These are phyloP conservation scores for Myocastor coypus DNA, from an alignment of 2,113 vertebrate species.

Conservation along the genomic window DNA sequence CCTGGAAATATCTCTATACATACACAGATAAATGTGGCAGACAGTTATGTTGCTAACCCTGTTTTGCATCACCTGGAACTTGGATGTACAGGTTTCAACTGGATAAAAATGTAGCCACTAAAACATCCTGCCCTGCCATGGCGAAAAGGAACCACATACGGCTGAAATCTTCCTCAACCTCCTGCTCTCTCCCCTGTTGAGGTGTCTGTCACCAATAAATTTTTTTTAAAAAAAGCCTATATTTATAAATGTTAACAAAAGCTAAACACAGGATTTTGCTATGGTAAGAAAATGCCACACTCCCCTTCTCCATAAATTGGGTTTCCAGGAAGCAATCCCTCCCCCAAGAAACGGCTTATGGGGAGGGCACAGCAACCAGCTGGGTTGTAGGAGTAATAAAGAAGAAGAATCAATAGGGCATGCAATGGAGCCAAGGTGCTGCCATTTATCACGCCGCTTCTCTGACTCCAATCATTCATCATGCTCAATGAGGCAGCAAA, in stretches of 20 bases:
- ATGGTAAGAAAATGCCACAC: conserved; percentile 89
- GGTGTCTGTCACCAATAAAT: conserved; percentile 46
- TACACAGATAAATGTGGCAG: conserved; percentile 53
- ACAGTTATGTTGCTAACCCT: conserved; percentile 74
- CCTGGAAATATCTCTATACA: conserved; percentile 81
- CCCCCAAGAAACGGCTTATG: conserved; percentile 93
- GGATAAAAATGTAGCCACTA: conserved; percentile 71
- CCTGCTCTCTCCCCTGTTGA: conserved; percentile 28
- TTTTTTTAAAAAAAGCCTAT: conserved; percentile 79
- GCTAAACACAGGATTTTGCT: conserved; percentile 88
- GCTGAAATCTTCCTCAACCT: conserved; percentile 50
- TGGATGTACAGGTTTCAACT: conserved; percentile 75
- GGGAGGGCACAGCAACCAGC: conserved; percentile 99
- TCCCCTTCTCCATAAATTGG: conserved; percentile 93
- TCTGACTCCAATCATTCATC: conserved; percentile 99
- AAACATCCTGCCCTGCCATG: conserved; percentile 73
- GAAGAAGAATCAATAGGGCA: conserved; percentile 99
- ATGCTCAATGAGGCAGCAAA: conserved; percentile 99
- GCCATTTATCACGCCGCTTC: conserved; percentile 99
- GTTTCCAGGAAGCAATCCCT: conserved; percentile 94
- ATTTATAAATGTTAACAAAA: conserved; percentile 92
- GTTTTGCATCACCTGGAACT: conserved; percentile 79
- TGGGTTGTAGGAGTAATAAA: conserved; percentile 99
- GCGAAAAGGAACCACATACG: conserved; percentile 57
- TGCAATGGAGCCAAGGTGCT: conserved; percentile 99